Evolutionary conservation across 2,888 invertebrate genomes (phyloP), one percentile per base, ranked within the genome.

Genomic region (Cartodere bifasciata): DNA sequence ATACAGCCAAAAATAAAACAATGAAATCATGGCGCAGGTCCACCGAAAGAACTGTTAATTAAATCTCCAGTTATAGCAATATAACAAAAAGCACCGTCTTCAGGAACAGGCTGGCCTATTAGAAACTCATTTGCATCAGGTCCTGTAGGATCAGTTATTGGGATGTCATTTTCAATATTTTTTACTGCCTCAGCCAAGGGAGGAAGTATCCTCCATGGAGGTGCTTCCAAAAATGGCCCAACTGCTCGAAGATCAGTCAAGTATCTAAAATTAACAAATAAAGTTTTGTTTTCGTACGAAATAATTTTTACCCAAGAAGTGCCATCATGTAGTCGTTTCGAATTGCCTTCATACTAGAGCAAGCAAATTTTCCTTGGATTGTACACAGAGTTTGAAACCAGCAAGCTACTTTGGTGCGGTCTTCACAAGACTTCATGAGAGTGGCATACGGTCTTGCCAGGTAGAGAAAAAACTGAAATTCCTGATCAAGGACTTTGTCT

Each of bases 321-420:
- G 64, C 60, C 56, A 65, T 65, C 40, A 65, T 64, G 42, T 70
- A 70, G 44, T 70, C 68, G 42, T 70, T 69, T 11, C 68, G 50
- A n/a, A 68, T 55, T 2, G 61, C 63, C 41, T 64, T 64, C 63
- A 67, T 64, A 21, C 57, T 55, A 0, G 61, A 56, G 42, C 69
- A 68, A 2, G 52, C 40, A n/a, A n/a, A n/a, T 1, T 47, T 46
- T 7, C 57, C 56, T 11, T 58, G 52, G 13, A 68, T 55, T 4
- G 62, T 56, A 24, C 65, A 65, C 3, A 70, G 48, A n/a, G 57
- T 57, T 44, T 65, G 64, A 15, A 68, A 46, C 68, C 69, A 70
- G 3, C 60, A 49, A 1, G 63, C 62, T 2, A 60, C 60, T 37
- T 59, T 55, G 0, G 61, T 58, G 22, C 61, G 53, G 16, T 67